Evolutionary conservation across 2,113 vertebrate species (phyloP).

Genomic region (Dasypus novemcinctus): DNA sequence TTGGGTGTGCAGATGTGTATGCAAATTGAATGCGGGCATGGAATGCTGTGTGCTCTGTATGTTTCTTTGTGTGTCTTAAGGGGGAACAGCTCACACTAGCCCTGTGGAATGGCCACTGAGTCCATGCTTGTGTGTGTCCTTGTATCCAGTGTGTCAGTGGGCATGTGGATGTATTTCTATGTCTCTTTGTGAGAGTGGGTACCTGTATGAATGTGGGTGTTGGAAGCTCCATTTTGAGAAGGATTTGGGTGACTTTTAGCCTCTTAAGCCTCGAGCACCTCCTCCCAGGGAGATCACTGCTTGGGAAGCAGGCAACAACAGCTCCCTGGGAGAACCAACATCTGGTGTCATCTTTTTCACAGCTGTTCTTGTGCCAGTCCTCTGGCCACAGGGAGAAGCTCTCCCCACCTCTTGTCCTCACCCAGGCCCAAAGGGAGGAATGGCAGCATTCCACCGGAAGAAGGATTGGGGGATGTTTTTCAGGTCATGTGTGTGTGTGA

Average conservation of each 20-base stretch:
- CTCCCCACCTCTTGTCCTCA: background rate
- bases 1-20: background rate
- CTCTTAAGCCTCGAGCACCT: background rate
- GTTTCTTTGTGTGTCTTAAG: background rate
- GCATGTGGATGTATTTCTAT: background rate
- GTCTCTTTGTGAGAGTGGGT: background rate
- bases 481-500: background rate
- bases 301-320: background rate
- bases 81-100: background rate
- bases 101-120: background rate
- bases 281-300: background rate
- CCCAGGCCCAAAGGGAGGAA: background rate
- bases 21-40: background rate
- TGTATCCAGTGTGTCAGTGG: background rate
- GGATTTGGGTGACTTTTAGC: conserved; percentile 2
- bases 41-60: background rate
- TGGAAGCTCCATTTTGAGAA: background rate
- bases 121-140: conserved; percentile 12
- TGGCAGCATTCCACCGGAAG: background rate
- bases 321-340: background rate
- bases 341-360: conserved; percentile 31
- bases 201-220: background rate
- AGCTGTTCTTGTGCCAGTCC: conserved; percentile 9
- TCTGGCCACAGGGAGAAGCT: background rate
- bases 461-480: background rate